Conservation (phyloP, 2,797 vertebrate genomes). For the Acanthopagrus latus region DNA sequence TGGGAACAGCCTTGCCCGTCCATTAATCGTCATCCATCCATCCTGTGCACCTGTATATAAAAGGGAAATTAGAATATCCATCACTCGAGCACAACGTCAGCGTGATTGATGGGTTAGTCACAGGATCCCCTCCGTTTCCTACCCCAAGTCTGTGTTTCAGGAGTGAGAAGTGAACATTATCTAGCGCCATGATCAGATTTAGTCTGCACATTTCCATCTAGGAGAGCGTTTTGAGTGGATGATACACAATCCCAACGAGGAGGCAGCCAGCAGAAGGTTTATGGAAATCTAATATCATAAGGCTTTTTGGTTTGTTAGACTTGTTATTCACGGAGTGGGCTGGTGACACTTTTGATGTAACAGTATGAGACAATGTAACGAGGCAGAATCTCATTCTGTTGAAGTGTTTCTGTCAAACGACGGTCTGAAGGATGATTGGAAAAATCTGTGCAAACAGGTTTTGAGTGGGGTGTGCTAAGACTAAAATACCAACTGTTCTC, state of each 20-base stretch:
- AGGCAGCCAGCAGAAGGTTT: constrained; percentile 79
- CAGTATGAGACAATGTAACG: constrained; percentile 81
- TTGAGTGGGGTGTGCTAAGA: constrained; percentile 83
- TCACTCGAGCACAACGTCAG: constrained; percentile 78
- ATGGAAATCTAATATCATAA: constrained; percentile 83
- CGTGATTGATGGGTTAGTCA: constrained; percentile 85
- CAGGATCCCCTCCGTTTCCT: constrained; percentile 76
- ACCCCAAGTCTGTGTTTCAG: constrained; percentile 74
- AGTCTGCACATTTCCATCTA: constrained; percentile 82
- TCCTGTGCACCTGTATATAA: constrained; percentile 84
- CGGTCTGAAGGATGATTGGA: constrained; percentile 81
- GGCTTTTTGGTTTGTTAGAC: constrained; percentile 81
- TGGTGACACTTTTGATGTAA: constrained; percentile 83
- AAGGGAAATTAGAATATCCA: constrained; percentile 86
- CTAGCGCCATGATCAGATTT: constrained; percentile 82
- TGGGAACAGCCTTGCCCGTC: constrained; percentile 71
- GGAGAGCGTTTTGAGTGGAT: constrained; percentile 79
- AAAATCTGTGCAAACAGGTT: constrained; percentile 85
- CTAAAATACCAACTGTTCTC: constrained; percentile 81
- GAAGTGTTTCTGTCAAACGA: constrained; percentile 83
- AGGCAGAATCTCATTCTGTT: constrained; percentile 83
- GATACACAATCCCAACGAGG: constrained; percentile 76
- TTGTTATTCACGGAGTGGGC: constrained; percentile 82
- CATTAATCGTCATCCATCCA: constrained; percentile 83
- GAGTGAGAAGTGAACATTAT: constrained; percentile 85